Conservation (phyloP, 2,888 invertebrate genomes). For the Galerucella pusilla region DNA sequence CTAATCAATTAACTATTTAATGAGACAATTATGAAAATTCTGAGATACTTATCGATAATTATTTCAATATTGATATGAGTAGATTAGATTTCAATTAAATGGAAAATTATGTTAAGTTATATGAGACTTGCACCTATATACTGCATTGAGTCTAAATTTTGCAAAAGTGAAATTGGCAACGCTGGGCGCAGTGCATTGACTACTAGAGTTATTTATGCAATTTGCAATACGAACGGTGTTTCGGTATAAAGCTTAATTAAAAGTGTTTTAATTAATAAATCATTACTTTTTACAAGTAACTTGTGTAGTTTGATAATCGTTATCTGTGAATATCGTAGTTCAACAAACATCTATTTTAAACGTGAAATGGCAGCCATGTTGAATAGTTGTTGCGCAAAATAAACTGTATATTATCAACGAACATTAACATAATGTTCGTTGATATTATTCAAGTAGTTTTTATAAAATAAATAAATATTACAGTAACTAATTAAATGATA, state of each 20-base stretch:
- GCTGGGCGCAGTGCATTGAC: constrained; percentile 22
- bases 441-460: background rate
- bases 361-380: constrained; percentile 6
- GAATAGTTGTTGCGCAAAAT: constrained; percentile 7
- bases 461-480: background rate
- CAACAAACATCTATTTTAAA: constrained; percentile 1
- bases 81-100: too few relatives aligned
- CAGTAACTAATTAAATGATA: background rate
- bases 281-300: background rate
- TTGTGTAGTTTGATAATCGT: constrained; percentile 1
- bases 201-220: constrained; percentile 15
- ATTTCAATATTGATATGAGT: too few relatives aligned
- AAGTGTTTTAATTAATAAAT: background rate
- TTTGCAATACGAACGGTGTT: constrained; percentile 15
- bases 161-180: constrained; percentile 13
- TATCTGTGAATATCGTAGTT: background rate
- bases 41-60: too few relatives aligned
- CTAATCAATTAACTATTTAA: too few relatives aligned
- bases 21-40: too few relatives aligned
- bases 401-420: background rate
- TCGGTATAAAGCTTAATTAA: background rate
- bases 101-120: too few relatives aligned
- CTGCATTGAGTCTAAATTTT: background rate
- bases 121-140: too few relatives aligned
- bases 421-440: too few relatives aligned